phyloP scores from a whole-genome alignment of 1,140 invertebrate species.

The Mactra quadrangularis region DNA sequence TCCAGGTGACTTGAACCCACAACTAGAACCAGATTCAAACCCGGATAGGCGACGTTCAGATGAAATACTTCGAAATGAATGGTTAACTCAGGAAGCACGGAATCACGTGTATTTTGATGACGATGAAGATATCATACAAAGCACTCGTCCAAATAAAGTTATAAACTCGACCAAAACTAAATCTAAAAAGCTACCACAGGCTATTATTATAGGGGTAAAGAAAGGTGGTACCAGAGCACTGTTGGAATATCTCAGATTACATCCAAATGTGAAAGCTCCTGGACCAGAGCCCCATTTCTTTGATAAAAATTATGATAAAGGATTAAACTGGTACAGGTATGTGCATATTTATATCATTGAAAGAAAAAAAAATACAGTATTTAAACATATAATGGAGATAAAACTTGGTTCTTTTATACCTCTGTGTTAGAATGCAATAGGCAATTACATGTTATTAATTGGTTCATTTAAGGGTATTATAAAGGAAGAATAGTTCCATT shows the following conservation, averaged over 20 bases:
- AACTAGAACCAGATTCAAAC: too few species aligned
- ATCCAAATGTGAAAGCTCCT: constrained; percentile 82
- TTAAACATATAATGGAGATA: too few species aligned
- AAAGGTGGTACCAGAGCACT: constrained; percentile 85
- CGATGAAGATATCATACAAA: constrained; percentile 5
- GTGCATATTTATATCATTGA: constrained; percentile 22
- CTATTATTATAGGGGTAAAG: constrained; percentile 84
- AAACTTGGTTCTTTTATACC: too few species aligned
- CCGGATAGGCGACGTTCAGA: too few species aligned
- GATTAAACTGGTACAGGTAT: constrained; percentile 85
- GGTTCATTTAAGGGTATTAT: too few species aligned
- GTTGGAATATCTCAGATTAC: constrained; percentile 83
- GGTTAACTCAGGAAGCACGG: neutral
- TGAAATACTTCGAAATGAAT: neutral
- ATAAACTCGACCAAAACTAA: neutral
- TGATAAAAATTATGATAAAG: constrained; percentile 83
- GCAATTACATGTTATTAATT: too few species aligned
- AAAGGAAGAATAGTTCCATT: too few species aligned
- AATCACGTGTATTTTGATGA: constrained; percentile 11
- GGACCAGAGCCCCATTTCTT: constrained; percentile 84
- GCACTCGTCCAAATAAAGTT: neutral
- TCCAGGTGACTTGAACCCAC: too few species aligned
- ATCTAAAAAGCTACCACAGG: constrained; percentile 75
- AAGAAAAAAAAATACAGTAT: too few species aligned
- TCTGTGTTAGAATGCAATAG: too few species aligned